Evolutionary conservation across 2,888 invertebrate genomes (phyloP).

Genomic region (Vanessa cardui): DNA sequence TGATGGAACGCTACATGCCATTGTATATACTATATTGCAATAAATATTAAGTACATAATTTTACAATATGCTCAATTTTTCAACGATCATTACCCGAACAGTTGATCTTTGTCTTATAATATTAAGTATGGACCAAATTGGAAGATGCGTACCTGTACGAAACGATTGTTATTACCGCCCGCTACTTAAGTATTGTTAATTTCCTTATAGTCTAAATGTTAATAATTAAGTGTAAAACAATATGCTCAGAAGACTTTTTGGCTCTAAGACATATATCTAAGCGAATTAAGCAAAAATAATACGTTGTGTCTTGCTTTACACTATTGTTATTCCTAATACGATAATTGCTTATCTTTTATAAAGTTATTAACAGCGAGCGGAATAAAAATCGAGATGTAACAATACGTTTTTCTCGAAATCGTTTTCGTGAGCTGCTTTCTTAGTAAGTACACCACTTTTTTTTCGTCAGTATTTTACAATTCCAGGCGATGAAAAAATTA

Average conservation of each 20-base stretch:
- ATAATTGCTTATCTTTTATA: not conserved
- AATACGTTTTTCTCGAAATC: constrained; percentile 3
- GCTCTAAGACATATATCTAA: constrained; percentile 12
- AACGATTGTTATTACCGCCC: constrained; percentile 10
- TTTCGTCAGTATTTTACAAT: constrained; percentile 11
- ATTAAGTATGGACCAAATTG: constrained; percentile 19
- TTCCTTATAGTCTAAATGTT: not conserved
- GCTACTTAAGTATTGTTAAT: constrained; percentile 7
- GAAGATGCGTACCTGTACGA: not conserved
- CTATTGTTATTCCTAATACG: constrained; percentile 6
- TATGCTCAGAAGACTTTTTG: constrained; percentile 1
- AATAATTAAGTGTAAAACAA: constrained; percentile 15
- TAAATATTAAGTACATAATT: constrained; percentile 40
- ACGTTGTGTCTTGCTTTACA: constrained; percentile 4
- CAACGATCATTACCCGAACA: constrained; percentile 25
- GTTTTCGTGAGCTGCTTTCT: too few relatives aligned
- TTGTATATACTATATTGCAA: constrained; percentile 39
- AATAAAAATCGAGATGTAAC: constrained; percentile 4
- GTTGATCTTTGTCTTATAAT: constrained; percentile 14
- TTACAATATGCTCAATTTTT: constrained; percentile 27
- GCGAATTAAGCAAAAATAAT: constrained; percentile 17
- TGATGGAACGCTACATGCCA: constrained; percentile 48
- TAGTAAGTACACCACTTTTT: not conserved
- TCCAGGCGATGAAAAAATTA: constrained; percentile 8
- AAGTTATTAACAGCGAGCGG: constrained; percentile 12